Evolutionary conservation across 2,888 invertebrate species (phyloP), one percentile per base, ranked within the genome.

Genomic region (Bhutanitis thaidina): DNA sequence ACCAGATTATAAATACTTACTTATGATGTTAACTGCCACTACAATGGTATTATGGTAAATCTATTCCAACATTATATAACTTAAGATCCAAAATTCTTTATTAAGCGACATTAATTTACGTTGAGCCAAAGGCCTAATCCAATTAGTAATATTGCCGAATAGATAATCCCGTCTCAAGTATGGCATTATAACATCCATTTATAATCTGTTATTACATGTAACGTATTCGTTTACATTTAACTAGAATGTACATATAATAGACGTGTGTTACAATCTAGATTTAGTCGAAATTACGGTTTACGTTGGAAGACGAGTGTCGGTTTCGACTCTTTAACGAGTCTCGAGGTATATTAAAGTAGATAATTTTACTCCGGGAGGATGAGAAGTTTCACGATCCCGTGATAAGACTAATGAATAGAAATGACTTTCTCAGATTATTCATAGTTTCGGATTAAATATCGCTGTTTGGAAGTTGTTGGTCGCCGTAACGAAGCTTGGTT

Each of bases 351-450:
- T 40, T 41, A 43, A 20, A 37, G 37, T 38, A 10, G 36, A 37
- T 32, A 29, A 49, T 43, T n/a, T 43, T 43, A 49, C 29, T 43
- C 43, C 25, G 34, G 5, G 5, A 30, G 30, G 20, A 43, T 3
- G 44, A 36, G 34, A 29, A 49, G 16, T 36, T 49, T 13, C 20
- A 37, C 20, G 27, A 34, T 41, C 29, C 27, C 7, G 34, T 14
- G 20, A 49, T 49, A 49, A 49, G 30, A 32, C 35, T 49, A 49
- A 49, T 43, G 49, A 43, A 49, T 49, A 47, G 39, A 34, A 47
- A 37, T 37, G 16, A 38, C 49, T 49, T 10, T 43, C 29, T 3
- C 25, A 15, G 30, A 43, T 43, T 49, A 49, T 43, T 37, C 36
- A 35, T 29, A 35, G 36, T 20, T 41, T 34, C 25, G 27, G 35